These are phyloP conservation scores for Nibea coibor DNA, from an alignment of 2,113 vertebrate genomes.

Conservation along the genomic window DNA sequence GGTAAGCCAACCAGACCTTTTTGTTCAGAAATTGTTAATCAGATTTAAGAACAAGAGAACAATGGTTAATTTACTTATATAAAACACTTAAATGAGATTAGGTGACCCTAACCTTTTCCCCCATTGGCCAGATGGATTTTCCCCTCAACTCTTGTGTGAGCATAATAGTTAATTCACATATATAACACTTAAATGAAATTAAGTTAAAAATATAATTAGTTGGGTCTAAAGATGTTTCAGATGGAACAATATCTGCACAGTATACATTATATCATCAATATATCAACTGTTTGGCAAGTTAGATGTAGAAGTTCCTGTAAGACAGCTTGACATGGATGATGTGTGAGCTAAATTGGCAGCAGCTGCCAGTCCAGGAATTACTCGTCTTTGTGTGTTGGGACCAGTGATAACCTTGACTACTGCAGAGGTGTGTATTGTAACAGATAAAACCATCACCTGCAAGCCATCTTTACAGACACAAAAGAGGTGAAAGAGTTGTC, in stretches of 20 bases:
- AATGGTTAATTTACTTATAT: no score
- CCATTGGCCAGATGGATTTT: no score
- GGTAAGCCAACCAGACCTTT: no score
- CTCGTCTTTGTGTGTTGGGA: conserved; percentile 63
- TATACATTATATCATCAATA: conserved; percentile 20
- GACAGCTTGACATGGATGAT: conserved; percentile 71
- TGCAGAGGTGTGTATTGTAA: conserved; percentile 55
- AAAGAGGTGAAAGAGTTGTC: conserved; percentile 32
- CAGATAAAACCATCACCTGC: conserved; percentile 71
- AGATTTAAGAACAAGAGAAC: no score
- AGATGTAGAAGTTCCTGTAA: conserved; percentile 56
- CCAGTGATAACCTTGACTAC: conserved; percentile 62
- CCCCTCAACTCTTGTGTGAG: no score
- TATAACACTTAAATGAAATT: no score
- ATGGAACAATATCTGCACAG: conserved; percentile 65
- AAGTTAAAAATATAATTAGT: no score
- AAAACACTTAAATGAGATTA: no score
- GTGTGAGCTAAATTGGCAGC: rapidly evolving
- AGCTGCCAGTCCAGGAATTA: rapidly evolving
- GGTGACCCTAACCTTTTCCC: no score
- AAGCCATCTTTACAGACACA: conserved; percentile 74
- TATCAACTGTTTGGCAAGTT: conserved; percentile 37
- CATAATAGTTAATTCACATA: no score
- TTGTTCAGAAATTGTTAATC: no score
- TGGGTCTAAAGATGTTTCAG: not conserved